Evolutionary conservation across 2,797 vertebrate genomes (phyloP), one percentile per base, ranked within the genome.

Genomic region (Xerus rutilus): DNA sequence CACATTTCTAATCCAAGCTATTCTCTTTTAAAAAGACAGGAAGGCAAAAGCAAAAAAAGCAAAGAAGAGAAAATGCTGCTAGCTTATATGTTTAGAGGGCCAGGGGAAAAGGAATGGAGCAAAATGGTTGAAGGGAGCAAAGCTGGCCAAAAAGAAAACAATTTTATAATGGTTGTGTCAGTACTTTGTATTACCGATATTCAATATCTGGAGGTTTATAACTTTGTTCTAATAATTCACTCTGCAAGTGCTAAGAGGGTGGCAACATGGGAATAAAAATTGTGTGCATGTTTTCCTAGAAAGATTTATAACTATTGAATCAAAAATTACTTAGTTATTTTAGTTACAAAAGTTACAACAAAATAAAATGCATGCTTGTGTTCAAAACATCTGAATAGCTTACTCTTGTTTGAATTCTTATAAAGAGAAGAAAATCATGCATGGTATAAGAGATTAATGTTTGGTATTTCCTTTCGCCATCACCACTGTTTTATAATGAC

Each of bases 161-260:
- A 39, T 79, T 70, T 78, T 89, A 70, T 69, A 35, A 93, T 79
- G 91, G 39, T 73, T 59, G n/a, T 86, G 59, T 94, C 72, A 87
- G 49, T 96, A 86, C 94, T 97, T 97, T 85, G 77, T 78, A 90
- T 76, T 90, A 77, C 35, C 54, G 49, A 92, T 91, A 85, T 14
- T 23, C 39, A 78, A 47, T 92, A 94, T 49, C 76, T 89, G 54
- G 43, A 85, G 89, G 62, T 78, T 94, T 96, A 78, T 76, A 96
- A 96, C 82, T 96, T 84, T 89, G 62, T 95, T 93, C 82, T 91
- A 93, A 96, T 96, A 94, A 96, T 95, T 96, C 91, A 95, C 5
- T 95, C 70, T 96, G 49, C 23, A 95, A 96, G 18, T 94, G 65
- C 70, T 96, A 96, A 97, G 69, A 92, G 47, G 47, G 11, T 92